A percentile compares a stretch with the other conserved stretches of the same genome.
phyloP scores from a whole-genome alignment of 2,888 invertebrate genomes.

The Laspeyria flexula region DNA sequence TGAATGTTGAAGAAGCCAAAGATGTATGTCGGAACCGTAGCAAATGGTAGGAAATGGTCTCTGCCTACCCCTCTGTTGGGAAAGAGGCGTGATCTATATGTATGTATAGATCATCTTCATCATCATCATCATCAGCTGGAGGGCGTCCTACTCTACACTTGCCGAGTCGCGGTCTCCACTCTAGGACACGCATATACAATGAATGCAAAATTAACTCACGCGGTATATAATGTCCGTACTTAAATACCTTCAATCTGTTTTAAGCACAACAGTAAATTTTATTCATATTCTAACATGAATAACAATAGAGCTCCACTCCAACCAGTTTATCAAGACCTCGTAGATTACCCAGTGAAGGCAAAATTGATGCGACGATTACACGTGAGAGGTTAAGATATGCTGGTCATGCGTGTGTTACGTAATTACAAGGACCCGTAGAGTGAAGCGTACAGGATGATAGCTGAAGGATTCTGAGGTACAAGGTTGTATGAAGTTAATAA shows the following conservation, averaged over 20 bases:
- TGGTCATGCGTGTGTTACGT: constrained; percentile 22
- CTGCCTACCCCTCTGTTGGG: too few species aligned
- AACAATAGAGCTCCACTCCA: constrained; percentile 18
- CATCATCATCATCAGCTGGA: too few species aligned
- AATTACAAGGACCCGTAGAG: constrained; percentile 22
- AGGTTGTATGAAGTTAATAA: constrained; percentile 30
- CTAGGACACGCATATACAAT: too few species aligned
- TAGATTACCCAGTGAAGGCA: background rate
- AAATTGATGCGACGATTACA: constrained; percentile 7
- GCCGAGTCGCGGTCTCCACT: too few species aligned
- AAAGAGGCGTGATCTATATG: too few species aligned
- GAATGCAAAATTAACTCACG: background rate
- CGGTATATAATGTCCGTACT: constrained; percentile 1
- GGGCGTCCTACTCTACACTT: too few species aligned
- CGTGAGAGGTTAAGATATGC: constrained; percentile 11
- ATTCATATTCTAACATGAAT: constrained; percentile 14
- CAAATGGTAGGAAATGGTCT: too few species aligned
- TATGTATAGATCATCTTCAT: too few species aligned
- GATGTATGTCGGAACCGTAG: too few species aligned
- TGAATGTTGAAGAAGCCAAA: too few species aligned
- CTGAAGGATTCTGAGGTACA: constrained; percentile 32
- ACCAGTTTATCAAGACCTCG: constrained; percentile 12
- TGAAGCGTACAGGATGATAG: constrained; percentile 6
- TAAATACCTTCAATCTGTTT: constrained; percentile 10
- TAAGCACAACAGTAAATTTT: constrained; percentile 16